Percentiles rank a stretch among this genome's conserved stretches.
Evolutionary conservation across 1,140 invertebrate species (phyloP).

Genomic region (Drosophila ananassae): DNA sequence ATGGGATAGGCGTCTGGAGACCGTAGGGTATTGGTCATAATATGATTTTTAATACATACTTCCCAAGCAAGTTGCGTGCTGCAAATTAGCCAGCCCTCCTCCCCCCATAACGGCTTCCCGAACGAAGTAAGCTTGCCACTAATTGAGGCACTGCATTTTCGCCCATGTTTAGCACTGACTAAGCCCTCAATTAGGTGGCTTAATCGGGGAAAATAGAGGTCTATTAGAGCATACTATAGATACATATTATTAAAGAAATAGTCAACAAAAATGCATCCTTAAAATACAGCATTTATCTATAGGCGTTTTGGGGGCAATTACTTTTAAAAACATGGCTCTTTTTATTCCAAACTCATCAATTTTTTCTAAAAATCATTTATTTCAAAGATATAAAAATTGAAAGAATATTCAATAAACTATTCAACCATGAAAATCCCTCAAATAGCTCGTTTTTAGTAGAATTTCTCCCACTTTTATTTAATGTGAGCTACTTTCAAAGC

Average conservation of each 20-base stretch:
- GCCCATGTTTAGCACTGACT: conserved; percentile 49
- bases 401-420: too few species aligned
- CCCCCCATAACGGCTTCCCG: conserved; percentile 51
- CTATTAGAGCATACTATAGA: conserved; percentile 2
- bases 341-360: too few species aligned
- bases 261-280: too few species aligned
- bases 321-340: too few species aligned
- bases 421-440: too few species aligned
- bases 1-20: not conserved
- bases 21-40: conserved; percentile 20
- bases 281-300: too few species aligned
- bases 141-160: conserved; percentile 39
- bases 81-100: conserved; percentile 60
- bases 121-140: conserved; percentile 12
- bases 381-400: too few species aligned
- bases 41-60: conserved; percentile 48
- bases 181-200: conserved; percentile 52
- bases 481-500: conserved; percentile 3
- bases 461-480: not conserved
- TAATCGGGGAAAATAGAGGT: conserved; percentile 2
- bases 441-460: too few species aligned
- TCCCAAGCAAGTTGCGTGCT: conserved; percentile 61
- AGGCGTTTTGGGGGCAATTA: too few species aligned
- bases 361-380: too few species aligned
- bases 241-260: too few species aligned